Conservation (phyloP, 2,113 vertebrate genomes). For the Forbesichthys agassizii region DNA sequence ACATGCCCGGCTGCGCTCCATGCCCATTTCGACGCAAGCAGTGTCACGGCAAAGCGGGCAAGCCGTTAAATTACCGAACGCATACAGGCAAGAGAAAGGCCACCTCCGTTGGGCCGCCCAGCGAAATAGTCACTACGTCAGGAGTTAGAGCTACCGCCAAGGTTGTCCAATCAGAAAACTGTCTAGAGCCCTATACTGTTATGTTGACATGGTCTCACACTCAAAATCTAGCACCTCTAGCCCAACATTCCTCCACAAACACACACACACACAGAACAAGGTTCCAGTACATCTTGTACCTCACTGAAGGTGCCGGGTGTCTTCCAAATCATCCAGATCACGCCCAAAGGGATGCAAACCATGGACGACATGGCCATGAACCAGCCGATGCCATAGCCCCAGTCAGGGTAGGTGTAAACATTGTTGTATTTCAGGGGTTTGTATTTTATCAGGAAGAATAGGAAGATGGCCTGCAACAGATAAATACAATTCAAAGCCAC, state of each 20-base stretch:
- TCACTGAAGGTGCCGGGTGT: slow-evolving; percentile 88
- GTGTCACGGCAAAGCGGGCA: too few relatives aligned
- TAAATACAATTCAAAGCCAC: background rate
- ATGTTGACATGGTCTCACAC: background rate
- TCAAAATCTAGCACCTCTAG: background rate
- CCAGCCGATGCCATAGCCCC: slow-evolving; percentile 98
- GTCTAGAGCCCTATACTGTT: too few relatives aligned
- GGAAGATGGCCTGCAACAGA: slow-evolving; percentile 88
- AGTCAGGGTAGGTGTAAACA: slow-evolving; percentile 92
- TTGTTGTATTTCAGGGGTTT: slow-evolving; percentile 99
- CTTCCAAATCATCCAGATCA: slow-evolving; percentile 88
- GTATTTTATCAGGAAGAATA: slow-evolving; percentile 98
- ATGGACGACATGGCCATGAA: slow-evolving; percentile 98
- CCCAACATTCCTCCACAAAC: background rate
- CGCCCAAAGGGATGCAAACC: slow-evolving; percentile 93
- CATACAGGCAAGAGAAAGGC: too few relatives aligned
- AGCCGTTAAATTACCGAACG: too few relatives aligned
- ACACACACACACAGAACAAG: too few relatives aligned
- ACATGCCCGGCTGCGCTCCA: too few relatives aligned
- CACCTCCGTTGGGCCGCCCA: too few relatives aligned
- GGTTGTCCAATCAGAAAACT: too few relatives aligned
- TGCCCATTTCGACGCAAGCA: too few relatives aligned
- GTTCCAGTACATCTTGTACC: slow-evolving; percentile 67
- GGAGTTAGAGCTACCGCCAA: too few relatives aligned
- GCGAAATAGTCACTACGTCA: too few relatives aligned